Percentiles rank a stretch among this genome's conserved stretches.
phyloP scores from a whole-genome alignment of 1,140 invertebrate genomes.

The Drosophila parvula region DNA sequence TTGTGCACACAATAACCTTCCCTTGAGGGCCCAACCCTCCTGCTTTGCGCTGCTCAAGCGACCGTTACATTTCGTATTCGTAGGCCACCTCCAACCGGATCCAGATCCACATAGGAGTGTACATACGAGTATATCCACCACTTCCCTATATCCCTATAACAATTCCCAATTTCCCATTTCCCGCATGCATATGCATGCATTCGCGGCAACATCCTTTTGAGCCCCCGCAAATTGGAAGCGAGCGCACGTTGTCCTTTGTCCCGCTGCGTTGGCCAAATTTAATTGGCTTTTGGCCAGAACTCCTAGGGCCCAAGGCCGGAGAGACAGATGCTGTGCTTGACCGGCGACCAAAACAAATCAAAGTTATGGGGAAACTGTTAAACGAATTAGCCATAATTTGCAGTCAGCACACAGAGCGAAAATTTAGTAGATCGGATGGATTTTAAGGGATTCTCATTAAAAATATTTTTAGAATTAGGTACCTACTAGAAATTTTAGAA shows the following conservation, averaged over 20 bases:
- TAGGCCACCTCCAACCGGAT: conserved; percentile 15
- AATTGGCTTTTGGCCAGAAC: conserved; percentile 59
- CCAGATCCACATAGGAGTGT: conserved; percentile 2
- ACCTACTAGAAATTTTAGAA: too few relatives aligned
- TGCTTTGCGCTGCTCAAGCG: conserved; percentile 29
- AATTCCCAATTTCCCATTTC: conserved; percentile 11
- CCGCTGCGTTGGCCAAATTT: conserved; percentile 49
- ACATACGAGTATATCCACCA: background rate
- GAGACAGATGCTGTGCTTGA: conserved; percentile 3
- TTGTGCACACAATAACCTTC: conserved; percentile 34
- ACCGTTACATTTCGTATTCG: conserved; percentile 66
- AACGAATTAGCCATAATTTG: conserved; percentile 40
- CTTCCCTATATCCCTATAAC: background rate
- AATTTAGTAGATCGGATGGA: background rate
- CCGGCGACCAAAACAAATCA: conserved; percentile 43
- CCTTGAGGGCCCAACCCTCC: conserved; percentile 19
- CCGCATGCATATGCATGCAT: conserved; percentile 4
- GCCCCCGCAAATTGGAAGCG: conserved; percentile 28
- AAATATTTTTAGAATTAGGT: background rate
- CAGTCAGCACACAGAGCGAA: conserved; percentile 6
- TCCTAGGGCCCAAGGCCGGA: background rate
- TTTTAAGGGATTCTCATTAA: rapidly evolving
- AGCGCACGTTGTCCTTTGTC: conserved; percentile 28
- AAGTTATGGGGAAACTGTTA: conserved; percentile 27
- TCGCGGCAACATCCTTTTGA: conserved; percentile 4